A percentile compares a stretch with the other conserved stretches of the same genome.
These are phyloP conservation scores for Vultur gryphus DNA, from an alignment of 2,797 vertebrate genomes.

Conservation along the genomic window DNA sequence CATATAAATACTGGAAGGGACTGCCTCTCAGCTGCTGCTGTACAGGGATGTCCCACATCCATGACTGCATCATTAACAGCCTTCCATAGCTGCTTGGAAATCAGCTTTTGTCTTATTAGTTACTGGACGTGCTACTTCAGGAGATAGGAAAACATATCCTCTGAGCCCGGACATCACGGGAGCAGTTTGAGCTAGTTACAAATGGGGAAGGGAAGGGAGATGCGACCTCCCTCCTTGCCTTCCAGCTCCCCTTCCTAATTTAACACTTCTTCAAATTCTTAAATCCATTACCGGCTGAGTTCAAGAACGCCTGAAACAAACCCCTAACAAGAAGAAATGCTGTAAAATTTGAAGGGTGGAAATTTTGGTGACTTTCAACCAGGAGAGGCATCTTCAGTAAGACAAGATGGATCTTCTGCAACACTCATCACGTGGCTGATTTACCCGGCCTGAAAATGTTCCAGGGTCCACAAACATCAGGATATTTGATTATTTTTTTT, in stretches of 20 bases:
- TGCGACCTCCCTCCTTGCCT: fast-evolving
- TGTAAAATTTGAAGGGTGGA: neutral
- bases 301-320: neutral
- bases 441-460: neutral
- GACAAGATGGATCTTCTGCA: neutral
- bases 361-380: neutral
- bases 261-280: neutral
- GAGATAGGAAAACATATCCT: neutral
- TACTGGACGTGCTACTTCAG: neutral
- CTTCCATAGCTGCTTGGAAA: neutral
- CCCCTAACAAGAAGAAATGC: fast-evolving
- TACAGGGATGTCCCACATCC: fast-evolving
- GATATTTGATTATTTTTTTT: neutral
- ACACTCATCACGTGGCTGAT: neutral
- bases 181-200: neutral
- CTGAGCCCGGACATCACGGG: neutral
- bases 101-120: neutral
- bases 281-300: neutral
- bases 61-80: neutral
- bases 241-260: neutral
- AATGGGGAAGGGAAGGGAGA: neutral
- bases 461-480: neutral
- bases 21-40: fast-evolving
- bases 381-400: neutral
- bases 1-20: fast-evolving